Base-by-base conservation (phyloP, 2,888 invertebrate genomes). In the Tipula lateralis region DNA sequence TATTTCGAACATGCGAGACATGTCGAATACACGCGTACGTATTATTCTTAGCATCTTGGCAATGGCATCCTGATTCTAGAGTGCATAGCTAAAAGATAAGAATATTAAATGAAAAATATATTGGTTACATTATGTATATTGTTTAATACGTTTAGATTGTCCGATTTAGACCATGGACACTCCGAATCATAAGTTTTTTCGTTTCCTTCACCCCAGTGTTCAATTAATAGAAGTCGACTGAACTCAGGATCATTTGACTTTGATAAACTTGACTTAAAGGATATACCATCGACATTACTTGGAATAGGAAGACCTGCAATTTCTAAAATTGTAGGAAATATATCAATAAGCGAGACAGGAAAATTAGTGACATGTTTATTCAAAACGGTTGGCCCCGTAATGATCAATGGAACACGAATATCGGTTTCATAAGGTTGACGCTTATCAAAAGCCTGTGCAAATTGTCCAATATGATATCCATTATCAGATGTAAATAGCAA, bases 391-490 rank as follows among this genome's bases (percentile, higher is more conserved):
- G 97, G 97, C 0, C 96, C 97, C 83, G 94, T 91, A 1, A 98
- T 93, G 83, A 97, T 88, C 3, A 98, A 91, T 0, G 97, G 97
- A 0, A 98, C 94, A 87, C 94, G 92, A 81, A 97, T 94, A 88
- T 98, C 98, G 0, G 96, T 94, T 88, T 98, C 97, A 89, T 98
- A 98, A 0, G 96, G 95, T 87, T 97, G 96, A 1, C 97, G 91
- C 88, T 98, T 98, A 90, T 98, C 97, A 91, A 94, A 94, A 0
- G 96, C 95, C 91, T 96, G 93, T 1, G 95, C 93, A 90, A 96
- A 97, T 91, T 97, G 97, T 12, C 97, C 97, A 87, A 97, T 91
- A 90, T 98, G 97, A 89, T 94, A 98, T 29, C 97, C 97, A 90
- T 97, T 96, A 88, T 98, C 97, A 0, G 97, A 97, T 0, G 96